Evolutionary conservation across 2,113 vertebrate species (phyloP).

Genomic region (Hiodon alosoides): DNA sequence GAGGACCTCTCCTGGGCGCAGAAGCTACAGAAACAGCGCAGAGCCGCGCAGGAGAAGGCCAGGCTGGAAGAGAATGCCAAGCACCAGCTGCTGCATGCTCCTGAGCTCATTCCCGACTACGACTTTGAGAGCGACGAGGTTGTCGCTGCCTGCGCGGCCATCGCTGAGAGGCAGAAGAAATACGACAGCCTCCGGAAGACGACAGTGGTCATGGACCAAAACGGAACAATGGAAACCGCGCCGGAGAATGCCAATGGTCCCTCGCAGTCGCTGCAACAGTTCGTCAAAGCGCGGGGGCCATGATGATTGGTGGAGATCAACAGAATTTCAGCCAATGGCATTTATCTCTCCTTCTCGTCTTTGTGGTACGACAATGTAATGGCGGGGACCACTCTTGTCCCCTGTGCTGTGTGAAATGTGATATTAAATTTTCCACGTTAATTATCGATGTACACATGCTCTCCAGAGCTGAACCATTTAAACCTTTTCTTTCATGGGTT

Average conservation of each 20-base stretch:
- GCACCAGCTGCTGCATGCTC: constrained; percentile 45
- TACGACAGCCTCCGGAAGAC: constrained; percentile 60
- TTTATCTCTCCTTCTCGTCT: neutral
- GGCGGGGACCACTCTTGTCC: no score
- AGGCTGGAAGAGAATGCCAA: constrained; percentile 51
- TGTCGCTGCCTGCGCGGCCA: constrained; percentile 83
- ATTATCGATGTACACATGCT: no score
- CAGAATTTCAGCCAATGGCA: neutral
- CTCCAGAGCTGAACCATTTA: no score
- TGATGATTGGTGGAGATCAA: constrained; percentile 30
- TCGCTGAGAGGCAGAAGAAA: constrained; percentile 77
- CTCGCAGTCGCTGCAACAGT: constrained; percentile 55
- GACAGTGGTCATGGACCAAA: constrained; percentile 68
- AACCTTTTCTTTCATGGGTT: no score
- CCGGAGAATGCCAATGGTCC: constrained; percentile 48
- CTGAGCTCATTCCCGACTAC: constrained; percentile 80
- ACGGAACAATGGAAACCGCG: constrained; percentile 66
- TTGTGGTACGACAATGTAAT: neutral
- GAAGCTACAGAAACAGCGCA: constrained; percentile 66
- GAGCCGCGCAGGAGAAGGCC: constrained; percentile 51
- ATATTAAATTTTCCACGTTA: no score
- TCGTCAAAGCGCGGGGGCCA: constrained; percentile 74
- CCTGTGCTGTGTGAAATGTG: no score
- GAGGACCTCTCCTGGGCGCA: constrained; percentile 87
- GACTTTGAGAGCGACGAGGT: constrained; percentile 96